Evolutionary conservation across 2,888 invertebrate genomes (phyloP).

Genomic region (Epirrhoe tristata): DNA sequence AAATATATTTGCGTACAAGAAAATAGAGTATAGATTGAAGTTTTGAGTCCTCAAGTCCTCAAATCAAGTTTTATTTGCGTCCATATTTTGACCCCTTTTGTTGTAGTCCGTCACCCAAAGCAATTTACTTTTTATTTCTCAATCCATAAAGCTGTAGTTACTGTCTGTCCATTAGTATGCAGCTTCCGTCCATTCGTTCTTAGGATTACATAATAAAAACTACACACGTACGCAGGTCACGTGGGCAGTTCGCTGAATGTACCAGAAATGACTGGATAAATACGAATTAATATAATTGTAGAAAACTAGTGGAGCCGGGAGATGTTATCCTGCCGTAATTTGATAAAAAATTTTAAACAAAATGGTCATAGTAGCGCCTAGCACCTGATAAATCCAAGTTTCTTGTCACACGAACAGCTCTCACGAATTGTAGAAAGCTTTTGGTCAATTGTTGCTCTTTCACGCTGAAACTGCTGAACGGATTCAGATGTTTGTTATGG

Average conservation of each 20-base stretch:
- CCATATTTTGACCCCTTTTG: background rate
- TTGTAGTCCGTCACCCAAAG: conserved; percentile 5
- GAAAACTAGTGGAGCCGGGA: background rate
- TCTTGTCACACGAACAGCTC: too few species aligned
- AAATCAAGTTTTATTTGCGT: too few species aligned
- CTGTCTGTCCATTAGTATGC: conserved; percentile 32
- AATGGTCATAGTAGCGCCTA: too few species aligned
- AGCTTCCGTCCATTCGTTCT: conserved; percentile 31
- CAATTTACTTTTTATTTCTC: conserved; percentile 32
- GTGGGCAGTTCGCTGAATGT: conserved; percentile 20
- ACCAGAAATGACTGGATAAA: conserved; percentile 21
- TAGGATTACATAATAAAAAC: conserved; percentile 40
- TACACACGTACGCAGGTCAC: conserved; percentile 29
- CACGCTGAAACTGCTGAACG: too few species aligned
- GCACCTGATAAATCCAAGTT: too few species aligned
- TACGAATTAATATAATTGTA: background rate
- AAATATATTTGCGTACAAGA: background rate
- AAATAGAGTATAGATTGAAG: background rate
- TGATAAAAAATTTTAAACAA: too few species aligned
- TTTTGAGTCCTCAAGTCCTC: too few species aligned
- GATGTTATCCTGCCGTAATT: too few species aligned
- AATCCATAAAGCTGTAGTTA: conserved; percentile 32
- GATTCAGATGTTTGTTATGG: too few species aligned
- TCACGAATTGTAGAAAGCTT: too few species aligned
- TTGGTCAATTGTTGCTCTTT: too few species aligned